A percentile compares a stretch with the other conserved stretches of the same genome.
Conservation (phyloP, 1,140 invertebrate species). For the Portunus trituberculatus region DNA sequence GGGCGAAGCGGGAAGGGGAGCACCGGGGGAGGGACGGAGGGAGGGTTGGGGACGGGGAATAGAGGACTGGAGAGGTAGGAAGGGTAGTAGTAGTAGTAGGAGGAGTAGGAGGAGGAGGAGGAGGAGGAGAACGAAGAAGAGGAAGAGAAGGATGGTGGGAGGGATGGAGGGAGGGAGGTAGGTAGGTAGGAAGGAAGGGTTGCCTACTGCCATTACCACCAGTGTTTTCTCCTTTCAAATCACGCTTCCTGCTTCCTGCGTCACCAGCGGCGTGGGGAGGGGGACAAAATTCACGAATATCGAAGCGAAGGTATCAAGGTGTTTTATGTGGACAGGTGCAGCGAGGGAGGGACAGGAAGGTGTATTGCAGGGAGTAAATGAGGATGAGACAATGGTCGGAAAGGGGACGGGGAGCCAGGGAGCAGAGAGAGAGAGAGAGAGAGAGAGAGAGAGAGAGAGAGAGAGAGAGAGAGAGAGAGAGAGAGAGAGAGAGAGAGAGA, state of each 20-base stretch:
- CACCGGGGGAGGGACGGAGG: too few relatives aligned
- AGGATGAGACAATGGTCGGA: too few relatives aligned
- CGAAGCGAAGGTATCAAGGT: too few relatives aligned
- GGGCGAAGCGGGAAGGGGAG: slow-evolving; percentile 24
- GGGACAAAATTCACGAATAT: too few relatives aligned
- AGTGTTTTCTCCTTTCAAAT: too few relatives aligned
- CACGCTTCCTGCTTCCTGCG: too few relatives aligned
- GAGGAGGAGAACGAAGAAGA: too few relatives aligned
- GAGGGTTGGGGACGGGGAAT: background rate
- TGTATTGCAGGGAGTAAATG: too few relatives aligned
- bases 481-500: background rate
- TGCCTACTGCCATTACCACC: too few relatives aligned
- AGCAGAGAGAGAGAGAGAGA: background rate
- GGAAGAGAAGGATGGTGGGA: background rate
- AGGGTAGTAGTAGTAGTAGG: background rate
- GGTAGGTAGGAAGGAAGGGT: background rate
- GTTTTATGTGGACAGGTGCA: background rate
- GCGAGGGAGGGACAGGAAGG: background rate
- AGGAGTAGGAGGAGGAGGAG: background rate
- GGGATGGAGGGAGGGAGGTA: background rate
- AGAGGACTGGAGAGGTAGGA: background rate
- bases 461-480: background rate
- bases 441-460: background rate
- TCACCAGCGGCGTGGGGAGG: too few relatives aligned
- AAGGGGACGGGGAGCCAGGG: background rate